Percentiles rank a stretch among this genome's conserved stretches.
Conservation (phyloP, 2,888 invertebrate genomes). For the Dicyrtoma fusca region DNA sequence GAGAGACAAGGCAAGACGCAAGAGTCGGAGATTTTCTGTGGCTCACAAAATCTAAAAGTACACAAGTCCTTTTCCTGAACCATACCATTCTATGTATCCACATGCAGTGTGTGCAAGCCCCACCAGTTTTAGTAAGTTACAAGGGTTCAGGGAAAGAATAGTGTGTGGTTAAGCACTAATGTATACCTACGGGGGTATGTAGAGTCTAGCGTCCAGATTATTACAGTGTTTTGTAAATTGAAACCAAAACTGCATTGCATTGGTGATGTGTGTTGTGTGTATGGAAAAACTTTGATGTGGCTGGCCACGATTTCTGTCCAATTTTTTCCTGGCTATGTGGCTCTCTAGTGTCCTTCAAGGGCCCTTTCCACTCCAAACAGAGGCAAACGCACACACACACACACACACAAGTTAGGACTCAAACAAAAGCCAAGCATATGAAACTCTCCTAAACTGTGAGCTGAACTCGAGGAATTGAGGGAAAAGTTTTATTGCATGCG, state of each 20-base stretch:
- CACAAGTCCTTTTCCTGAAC: too few relatives aligned
- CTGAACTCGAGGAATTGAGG: not conserved
- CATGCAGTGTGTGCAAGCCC: too few relatives aligned
- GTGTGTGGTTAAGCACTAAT: not conserved
- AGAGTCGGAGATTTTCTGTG: too few relatives aligned
- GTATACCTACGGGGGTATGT: not conserved
- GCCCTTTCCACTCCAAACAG: conserved; percentile 24
- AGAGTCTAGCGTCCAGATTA: conserved; percentile 19
- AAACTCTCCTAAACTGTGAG: not conserved
- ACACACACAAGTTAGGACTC: not conserved
- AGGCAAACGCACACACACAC: too few relatives aligned
- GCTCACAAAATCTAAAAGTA: too few relatives aligned
- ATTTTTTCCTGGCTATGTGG: conserved; percentile 1
- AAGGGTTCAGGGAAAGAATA: not conserved
- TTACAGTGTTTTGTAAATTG: conserved; percentile 25
- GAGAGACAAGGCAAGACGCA: too few relatives aligned
- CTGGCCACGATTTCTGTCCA: not conserved
- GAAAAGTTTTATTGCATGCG: conserved; percentile 12
- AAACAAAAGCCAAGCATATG: too few relatives aligned
- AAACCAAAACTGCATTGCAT: conserved; percentile 30
- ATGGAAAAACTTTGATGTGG: conserved; percentile 4
- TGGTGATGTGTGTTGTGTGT: too few relatives aligned
- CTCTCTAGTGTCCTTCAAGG: conserved; percentile 33
- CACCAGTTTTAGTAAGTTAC: too few relatives aligned
- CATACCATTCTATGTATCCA: too few relatives aligned